Conservation (phyloP, 2,113 vertebrate genomes). For the Mohoua ochrocephala region DNA sequence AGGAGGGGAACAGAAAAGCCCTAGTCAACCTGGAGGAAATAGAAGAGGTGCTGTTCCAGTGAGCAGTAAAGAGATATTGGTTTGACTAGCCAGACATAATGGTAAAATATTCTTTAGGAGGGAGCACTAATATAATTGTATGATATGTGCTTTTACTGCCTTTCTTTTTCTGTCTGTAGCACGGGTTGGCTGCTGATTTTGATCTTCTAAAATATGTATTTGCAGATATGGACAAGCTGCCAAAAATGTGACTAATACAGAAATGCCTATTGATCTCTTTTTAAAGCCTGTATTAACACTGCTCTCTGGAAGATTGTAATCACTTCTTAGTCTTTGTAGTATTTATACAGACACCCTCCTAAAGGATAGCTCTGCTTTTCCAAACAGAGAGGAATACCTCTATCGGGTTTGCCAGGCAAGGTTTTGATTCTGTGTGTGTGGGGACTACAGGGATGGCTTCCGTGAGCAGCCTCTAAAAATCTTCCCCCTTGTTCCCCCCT, state of each 20-base stretch:
- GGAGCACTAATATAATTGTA: background rate
- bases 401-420: background rate
- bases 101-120: background rate
- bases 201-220: background rate
- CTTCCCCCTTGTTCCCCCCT: background rate
- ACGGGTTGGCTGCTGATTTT: background rate
- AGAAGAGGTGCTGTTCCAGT: background rate
- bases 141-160: background rate
- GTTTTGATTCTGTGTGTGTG: background rate
- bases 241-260: conserved; percentile 23
- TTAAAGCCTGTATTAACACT: background rate
- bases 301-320: background rate
- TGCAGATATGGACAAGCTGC: background rate
- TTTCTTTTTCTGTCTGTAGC: background rate
- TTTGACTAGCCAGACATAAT: background rate
- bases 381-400: background rate
- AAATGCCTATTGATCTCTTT: conserved; percentile 16
- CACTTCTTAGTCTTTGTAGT: background rate
- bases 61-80: background rate
- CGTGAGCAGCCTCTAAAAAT: background rate
- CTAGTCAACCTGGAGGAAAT: background rate
- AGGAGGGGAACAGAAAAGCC: background rate
- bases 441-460: background rate
- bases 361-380: background rate
- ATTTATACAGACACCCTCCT: background rate